A percentile compares a stretch with the other conserved stretches of the same genome.
phyloP scores from a whole-genome alignment of 2,797 vertebrate genomes.

The Parauchenoglanis ngamensis region DNA sequence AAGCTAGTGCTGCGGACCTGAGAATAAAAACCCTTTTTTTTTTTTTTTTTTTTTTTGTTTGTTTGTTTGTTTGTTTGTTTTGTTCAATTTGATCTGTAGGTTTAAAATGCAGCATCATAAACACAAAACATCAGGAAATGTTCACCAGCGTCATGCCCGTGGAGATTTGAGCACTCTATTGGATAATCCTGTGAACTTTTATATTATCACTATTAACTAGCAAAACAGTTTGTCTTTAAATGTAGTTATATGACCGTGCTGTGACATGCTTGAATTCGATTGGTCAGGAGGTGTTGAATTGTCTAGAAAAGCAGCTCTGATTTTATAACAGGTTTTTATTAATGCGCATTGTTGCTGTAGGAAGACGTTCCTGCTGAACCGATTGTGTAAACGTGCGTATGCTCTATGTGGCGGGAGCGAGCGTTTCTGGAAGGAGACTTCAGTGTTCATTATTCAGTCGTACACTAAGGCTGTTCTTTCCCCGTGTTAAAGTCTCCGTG shows the following conservation, averaged over 20 bases:
- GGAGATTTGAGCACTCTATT: not conserved
- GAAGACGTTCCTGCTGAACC: too few species aligned
- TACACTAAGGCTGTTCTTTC: not conserved
- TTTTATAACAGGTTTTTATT: not conserved
- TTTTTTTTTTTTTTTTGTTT: too few species aligned
- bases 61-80: not conserved
- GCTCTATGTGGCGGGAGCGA: too few species aligned
- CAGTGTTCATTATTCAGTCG: not conserved
- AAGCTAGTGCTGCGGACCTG: not conserved
- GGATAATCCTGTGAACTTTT: too few species aligned
- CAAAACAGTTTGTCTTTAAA: too few species aligned
- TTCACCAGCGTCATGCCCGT: not conserved
- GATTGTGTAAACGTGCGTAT: too few species aligned
- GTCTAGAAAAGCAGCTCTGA: not conserved
- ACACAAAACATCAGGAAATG: not conserved
- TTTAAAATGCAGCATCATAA: too few species aligned
- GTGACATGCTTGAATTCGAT: not conserved
- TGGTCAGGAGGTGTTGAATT: not conserved
- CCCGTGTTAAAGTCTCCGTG: too few species aligned
- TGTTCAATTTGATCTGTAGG: too few species aligned
- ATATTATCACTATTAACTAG: too few species aligned
- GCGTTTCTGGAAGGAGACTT: not conserved
- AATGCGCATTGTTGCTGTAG: too few species aligned
- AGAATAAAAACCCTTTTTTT: not conserved
- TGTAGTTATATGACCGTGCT: too few species aligned